Evolutionary conservation across 2,113 vertebrate species (phyloP).

Genomic region (Peromyscus leucopus): DNA sequence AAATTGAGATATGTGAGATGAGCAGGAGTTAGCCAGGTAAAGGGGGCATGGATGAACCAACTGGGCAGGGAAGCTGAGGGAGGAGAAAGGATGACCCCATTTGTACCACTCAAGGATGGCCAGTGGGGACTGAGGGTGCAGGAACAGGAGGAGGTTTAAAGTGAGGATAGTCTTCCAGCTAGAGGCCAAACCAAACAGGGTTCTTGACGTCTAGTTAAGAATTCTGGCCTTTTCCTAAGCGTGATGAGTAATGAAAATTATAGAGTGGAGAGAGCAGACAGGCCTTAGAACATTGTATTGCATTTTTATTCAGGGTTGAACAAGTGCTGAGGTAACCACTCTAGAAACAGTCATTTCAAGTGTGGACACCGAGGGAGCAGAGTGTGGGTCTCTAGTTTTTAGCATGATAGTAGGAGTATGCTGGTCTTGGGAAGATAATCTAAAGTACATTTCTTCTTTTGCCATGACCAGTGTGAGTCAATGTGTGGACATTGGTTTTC

Average conservation of each 20-base stretch:
- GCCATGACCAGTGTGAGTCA: background rate
- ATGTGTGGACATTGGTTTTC: background rate
- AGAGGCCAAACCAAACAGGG: background rate
- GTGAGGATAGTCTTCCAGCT: background rate
- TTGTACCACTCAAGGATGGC: background rate
- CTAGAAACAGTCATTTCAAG: background rate
- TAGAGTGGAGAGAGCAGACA: background rate
- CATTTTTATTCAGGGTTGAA: background rate
- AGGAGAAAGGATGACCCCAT: background rate
- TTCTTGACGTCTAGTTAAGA: background rate
- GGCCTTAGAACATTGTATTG: background rate
- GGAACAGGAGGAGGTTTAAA: background rate
- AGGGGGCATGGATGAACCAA: background rate
- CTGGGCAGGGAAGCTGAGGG: background rate
- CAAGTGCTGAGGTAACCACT: background rate
- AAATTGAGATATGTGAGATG: background rate
- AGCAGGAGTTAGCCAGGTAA: background rate
- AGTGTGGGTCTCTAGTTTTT: background rate
- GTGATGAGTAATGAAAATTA: background rate
- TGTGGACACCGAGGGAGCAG: background rate
- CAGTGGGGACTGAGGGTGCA: accelerated
- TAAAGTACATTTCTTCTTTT: background rate
- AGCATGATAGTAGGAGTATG: background rate
- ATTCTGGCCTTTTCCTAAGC: background rate
- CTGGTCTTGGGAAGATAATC: background rate